Conservation (phyloP, 2,888 invertebrate genomes). For the Congeria kusceri region DNA sequence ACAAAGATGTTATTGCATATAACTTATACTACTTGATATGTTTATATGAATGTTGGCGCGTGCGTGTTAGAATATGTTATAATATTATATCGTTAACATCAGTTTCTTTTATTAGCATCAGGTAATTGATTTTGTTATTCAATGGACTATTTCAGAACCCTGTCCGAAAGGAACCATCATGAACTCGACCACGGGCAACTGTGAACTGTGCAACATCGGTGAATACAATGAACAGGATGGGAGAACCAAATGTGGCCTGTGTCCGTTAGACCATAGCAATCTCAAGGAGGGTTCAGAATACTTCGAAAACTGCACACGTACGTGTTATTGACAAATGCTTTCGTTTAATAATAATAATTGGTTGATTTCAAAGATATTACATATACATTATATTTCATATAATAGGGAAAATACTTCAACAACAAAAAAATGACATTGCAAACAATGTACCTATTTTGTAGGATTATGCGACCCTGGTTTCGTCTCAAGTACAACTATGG, state of each 20-base stretch:
- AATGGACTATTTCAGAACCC: slow-evolving; percentile 14
- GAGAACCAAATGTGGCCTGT: neutral
- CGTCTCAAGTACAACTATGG: neutral
- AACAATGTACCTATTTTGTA: neutral
- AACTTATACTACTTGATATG: too few species aligned
- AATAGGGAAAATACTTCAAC: too few species aligned
- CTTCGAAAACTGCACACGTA: neutral
- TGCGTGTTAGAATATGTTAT: too few species aligned
- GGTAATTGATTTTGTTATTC: too few species aligned
- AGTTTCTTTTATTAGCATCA: too few species aligned
- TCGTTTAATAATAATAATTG: too few species aligned
- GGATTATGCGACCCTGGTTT: slow-evolving; percentile 9
- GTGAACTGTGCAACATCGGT: slow-evolving; percentile 16
- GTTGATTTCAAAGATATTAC: too few species aligned
- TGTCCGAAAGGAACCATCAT: slow-evolving; percentile 15
- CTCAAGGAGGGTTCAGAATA: neutral
- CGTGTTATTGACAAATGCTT: neutral
- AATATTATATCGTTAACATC: too few species aligned
- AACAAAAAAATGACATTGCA: too few species aligned
- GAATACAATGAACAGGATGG: slow-evolving; percentile 19
- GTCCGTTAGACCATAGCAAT: slow-evolving; percentile 11
- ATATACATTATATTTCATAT: too few species aligned
- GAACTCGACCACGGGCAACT: slow-evolving; percentile 9
- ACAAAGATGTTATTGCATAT: too few species aligned
- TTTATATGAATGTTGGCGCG: too few species aligned